Evolutionary conservation across 2,888 invertebrate genomes (phyloP).

Genomic region (Stenotaenia linearis): DNA sequence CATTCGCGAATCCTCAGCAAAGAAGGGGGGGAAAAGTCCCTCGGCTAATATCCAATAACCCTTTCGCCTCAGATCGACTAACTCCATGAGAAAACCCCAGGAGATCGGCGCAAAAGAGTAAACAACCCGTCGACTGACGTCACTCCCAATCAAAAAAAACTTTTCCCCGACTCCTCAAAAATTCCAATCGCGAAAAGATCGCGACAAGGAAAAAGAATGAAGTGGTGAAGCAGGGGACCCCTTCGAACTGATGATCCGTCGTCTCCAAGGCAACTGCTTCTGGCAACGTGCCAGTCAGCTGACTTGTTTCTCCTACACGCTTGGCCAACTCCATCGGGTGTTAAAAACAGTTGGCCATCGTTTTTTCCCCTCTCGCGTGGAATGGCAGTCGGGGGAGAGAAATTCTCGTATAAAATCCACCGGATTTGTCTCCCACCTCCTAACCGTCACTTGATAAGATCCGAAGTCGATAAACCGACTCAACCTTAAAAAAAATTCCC

Average conservation of each 20-base stretch:
- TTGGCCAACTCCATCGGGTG: constrained; percentile 17
- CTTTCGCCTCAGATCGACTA: neutral
- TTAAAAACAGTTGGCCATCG: constrained; percentile 26
- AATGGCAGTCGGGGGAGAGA: constrained; percentile 12
- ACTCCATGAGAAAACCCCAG: neutral
- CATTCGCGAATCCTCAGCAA: neutral
- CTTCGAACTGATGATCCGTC: neutral
- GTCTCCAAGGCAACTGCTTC: neutral
- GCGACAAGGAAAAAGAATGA: neutral
- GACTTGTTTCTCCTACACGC: constrained; percentile 15
- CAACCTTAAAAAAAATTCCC: too few species aligned
- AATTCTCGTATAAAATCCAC: neutral
- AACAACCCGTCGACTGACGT: neutral
- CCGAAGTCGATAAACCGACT: neutral
- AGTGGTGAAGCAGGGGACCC: neutral
- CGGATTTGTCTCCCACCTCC: neutral
- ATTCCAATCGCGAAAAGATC: neutral
- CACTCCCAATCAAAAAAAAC: neutral
- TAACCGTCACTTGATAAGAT: neutral
- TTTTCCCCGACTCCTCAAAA: neutral
- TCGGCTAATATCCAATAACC: constrained; percentile 14
- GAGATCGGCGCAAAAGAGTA: neutral
- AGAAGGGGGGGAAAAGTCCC: neutral
- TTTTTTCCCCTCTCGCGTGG: neutral
- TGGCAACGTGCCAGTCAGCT: constrained; percentile 13